Evolutionary conservation across 2,888 invertebrate genomes (phyloP), one percentile per base, ranked within the genome.

Genomic region (Meiosimyza decipiens): DNA sequence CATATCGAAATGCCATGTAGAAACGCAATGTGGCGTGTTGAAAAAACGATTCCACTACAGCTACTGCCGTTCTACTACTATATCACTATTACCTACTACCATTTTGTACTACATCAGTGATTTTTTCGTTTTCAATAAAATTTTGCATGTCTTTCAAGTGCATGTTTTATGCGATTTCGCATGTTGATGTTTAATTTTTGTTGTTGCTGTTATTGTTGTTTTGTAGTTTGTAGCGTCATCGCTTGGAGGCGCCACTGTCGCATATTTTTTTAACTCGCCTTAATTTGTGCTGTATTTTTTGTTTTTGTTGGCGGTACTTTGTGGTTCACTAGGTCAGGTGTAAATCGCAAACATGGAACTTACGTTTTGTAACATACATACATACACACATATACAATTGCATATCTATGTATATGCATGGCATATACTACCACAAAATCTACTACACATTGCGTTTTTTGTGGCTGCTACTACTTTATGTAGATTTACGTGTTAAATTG

Each of bases 101-200:
- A 40, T 62, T 40, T 62, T 9, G 16, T 62, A 62, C 62, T 40
- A 11, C n/a, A 15, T 40, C 62, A 40, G n/a, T 28, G 18, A 11
- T 65, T 52, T 51, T 40, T 40, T 40, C 9, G 40, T 40, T 40
- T 40, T 40, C 49, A 22, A 1, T 54, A 54, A 22, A 47, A 67
- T 63, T 71, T 67, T 65, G 62, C 51, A 57, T 67, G 62, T 63
- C 65, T 70, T 68, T 68, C 73, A 70, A 71, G 76, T 77, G 75
- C 74, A 73, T 73, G 75, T 68, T 64, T 69, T 51, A 57, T 73
- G 68, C 65, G 52, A 67, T 64, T 64, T 74, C 71, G 74, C 74
- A 74, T 71, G 74, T 71, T 49, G 40, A 47, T 40, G 40, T 40
- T 40, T 40, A 40, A 40, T 40, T 40, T 40, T 9, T 40, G 16